Conservation (phyloP, 2,797 vertebrate species). For the Gallinago solitaria region DNA sequence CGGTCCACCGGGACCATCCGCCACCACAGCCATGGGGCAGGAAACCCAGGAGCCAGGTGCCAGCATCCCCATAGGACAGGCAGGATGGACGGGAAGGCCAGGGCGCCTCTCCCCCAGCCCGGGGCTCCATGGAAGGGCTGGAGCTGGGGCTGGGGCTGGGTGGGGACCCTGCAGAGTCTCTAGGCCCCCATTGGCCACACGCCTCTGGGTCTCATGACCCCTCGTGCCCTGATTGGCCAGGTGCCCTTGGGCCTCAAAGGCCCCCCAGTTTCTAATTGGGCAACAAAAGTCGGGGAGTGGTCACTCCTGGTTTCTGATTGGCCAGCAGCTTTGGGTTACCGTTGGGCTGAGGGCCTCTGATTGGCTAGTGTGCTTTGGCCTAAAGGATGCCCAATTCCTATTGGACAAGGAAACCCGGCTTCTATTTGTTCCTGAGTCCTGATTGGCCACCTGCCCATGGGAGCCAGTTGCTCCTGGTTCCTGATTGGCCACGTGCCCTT, state of each 20-base stretch:
- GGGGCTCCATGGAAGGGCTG: rapidly evolving
- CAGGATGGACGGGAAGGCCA: rapidly evolving
- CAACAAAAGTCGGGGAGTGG: rapidly evolving
- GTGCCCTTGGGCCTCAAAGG: too few relatives aligned
- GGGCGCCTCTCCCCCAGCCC: rapidly evolving
- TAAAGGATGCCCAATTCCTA: rapidly evolving
- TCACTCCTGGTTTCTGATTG: background rate
- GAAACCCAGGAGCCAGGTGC: background rate
- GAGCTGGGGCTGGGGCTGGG: too few relatives aligned
- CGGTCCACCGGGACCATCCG: background rate
- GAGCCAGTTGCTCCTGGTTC: background rate
- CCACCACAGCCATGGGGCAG: background rate
- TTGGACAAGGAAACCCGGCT: background rate
- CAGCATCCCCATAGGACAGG: background rate
- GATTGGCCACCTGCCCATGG: background rate
- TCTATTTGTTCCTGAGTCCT: background rate
- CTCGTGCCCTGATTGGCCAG: too few relatives aligned
- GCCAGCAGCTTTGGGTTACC: background rate
- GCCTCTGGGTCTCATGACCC: rapidly evolving
- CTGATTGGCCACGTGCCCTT: rapidly evolving
- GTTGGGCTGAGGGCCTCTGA: background rate
- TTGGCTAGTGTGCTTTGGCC: rapidly evolving
- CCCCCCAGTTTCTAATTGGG: rapidly evolving
- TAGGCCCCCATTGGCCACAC: rapidly evolving
- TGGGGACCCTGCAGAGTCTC: rapidly evolving